Evolutionary conservation across 2,888 invertebrate genomes (phyloP).

Genomic region (Agrochola macilenta): DNA sequence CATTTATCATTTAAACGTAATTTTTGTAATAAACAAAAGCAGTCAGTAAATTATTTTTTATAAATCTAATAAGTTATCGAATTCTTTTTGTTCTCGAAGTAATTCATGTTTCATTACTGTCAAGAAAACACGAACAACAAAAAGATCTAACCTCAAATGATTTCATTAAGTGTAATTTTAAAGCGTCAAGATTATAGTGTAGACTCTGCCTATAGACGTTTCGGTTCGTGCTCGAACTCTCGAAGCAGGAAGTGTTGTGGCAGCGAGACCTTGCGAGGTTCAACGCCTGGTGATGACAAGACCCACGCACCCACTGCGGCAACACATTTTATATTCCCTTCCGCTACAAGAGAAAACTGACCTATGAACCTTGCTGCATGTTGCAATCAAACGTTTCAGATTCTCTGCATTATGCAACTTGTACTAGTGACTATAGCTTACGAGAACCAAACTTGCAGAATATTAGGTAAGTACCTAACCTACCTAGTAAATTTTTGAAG

Average conservation of each 20-base stretch:
- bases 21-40: not conserved
- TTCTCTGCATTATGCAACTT: slow-evolving; percentile 72
- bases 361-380: slow-evolving; percentile 76
- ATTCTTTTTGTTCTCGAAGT: not conserved
- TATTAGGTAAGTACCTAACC: slow-evolving; percentile 4
- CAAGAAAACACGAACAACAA: slow-evolving; percentile 43
- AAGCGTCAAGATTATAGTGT: slow-evolving; percentile 58
- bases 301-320: slow-evolving; percentile 65
- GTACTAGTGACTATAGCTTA: slow-evolving; percentile 52
- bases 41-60: not conserved
- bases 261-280: slow-evolving; percentile 82
- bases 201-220: slow-evolving; percentile 68
- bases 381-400: slow-evolving; percentile 71
- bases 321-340: slow-evolving; percentile 75
- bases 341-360: slow-evolving; percentile 84
- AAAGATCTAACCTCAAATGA: slow-evolving; percentile 44
- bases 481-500: not conserved
- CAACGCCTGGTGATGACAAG: slow-evolving; percentile 78
- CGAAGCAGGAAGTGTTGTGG: slow-evolving; percentile 79
- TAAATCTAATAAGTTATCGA: not conserved
- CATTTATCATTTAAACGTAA: not conserved
- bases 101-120: slow-evolving; percentile 31
- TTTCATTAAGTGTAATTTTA: slow-evolving; percentile 52
- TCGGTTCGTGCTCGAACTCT: slow-evolving; percentile 66
- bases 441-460: slow-evolving; percentile 65